Percentiles rank a stretch among this genome's conserved stretches.
These are phyloP conservation scores for Cydia amplana DNA, from an alignment of 1,140 invertebrate species.

Conservation along the genomic window DNA sequence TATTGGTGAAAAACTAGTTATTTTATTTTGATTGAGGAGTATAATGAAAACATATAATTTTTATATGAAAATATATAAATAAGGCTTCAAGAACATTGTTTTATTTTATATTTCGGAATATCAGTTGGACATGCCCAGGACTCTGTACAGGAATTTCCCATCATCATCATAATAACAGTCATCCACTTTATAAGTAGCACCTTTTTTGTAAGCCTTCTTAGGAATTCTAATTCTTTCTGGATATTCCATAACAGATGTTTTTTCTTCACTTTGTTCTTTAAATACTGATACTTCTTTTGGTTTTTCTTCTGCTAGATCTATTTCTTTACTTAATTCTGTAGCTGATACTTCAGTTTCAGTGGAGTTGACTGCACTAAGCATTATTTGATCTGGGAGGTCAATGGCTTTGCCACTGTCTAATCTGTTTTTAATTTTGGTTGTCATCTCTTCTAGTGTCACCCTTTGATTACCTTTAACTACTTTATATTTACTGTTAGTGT, in stretches of 20 bases:
- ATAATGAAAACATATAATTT: slow-evolving; percentile 75
- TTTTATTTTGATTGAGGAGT: slow-evolving; percentile 65
- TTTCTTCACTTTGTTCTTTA: slow-evolving; percentile 49
- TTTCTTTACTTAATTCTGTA: slow-evolving; percentile 43
- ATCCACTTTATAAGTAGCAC: slow-evolving; percentile 84
- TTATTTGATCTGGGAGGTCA: slow-evolving; percentile 58
- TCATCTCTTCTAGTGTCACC: slow-evolving; percentile 64
- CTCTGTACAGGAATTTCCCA: slow-evolving; percentile 87
- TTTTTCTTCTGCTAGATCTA: slow-evolving; percentile 58
- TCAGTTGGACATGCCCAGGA: slow-evolving; percentile 81
- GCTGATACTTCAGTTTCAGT: slow-evolving; percentile 43
- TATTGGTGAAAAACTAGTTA: slow-evolving; percentile 49
- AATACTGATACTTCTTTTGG: slow-evolving; percentile 46
- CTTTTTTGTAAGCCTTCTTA: slow-evolving; percentile 79
- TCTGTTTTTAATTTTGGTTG: slow-evolving; percentile 57
- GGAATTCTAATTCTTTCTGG: slow-evolving; percentile 84
- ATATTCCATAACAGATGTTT: slow-evolving; percentile 61
- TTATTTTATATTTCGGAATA: slow-evolving; percentile 49
- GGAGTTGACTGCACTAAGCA: slow-evolving; percentile 54
- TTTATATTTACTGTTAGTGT: slow-evolving; percentile 40
- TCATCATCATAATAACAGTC: slow-evolving; percentile 89
- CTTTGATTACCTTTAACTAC: slow-evolving; percentile 47
- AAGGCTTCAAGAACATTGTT: slow-evolving; percentile 63
- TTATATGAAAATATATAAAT: slow-evolving; percentile 68
- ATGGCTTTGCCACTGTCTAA: slow-evolving; percentile 65